These are phyloP conservation scores for Lichenostomus cassidix DNA, from an alignment of 2,113 vertebrate species.

Conservation along the genomic window DNA sequence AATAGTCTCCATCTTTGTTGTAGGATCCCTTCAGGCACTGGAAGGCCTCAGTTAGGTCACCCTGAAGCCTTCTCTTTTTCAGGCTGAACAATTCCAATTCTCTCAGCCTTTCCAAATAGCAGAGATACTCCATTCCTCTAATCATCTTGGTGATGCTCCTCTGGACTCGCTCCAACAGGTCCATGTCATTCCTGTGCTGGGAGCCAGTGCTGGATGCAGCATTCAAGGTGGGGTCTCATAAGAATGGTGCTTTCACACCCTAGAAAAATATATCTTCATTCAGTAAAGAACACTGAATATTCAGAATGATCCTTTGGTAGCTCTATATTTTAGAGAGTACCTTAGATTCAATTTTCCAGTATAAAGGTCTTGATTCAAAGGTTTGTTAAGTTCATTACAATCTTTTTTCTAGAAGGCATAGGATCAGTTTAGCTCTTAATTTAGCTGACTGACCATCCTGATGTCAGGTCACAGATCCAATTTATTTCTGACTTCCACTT, in stretches of 20 bases:
- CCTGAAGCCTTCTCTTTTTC: neutral
- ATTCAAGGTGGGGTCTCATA: neutral
- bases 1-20: neutral
- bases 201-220: neutral
- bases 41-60: neutral
- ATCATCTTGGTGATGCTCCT: neutral
- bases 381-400: conserved; percentile 5
- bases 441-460: neutral
- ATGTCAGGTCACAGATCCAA: conserved; percentile 22
- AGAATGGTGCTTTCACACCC: neutral
- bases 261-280: neutral
- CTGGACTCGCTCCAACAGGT: neutral
- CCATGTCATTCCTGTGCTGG: neutral
- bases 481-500: conserved; percentile 33
- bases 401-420: neutral
- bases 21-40: neutral
- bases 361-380: neutral
- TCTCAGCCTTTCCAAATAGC: neutral
- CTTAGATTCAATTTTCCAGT: conserved; percentile 10
- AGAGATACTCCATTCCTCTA: neutral
- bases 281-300: neutral
- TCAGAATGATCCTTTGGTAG: neutral
- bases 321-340: neutral
- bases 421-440: conserved; percentile 25
- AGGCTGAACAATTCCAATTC: neutral